These are phyloP conservation scores for Selene dorsalis DNA, from an alignment of 2,797 vertebrate species.

Conservation along the genomic window DNA sequence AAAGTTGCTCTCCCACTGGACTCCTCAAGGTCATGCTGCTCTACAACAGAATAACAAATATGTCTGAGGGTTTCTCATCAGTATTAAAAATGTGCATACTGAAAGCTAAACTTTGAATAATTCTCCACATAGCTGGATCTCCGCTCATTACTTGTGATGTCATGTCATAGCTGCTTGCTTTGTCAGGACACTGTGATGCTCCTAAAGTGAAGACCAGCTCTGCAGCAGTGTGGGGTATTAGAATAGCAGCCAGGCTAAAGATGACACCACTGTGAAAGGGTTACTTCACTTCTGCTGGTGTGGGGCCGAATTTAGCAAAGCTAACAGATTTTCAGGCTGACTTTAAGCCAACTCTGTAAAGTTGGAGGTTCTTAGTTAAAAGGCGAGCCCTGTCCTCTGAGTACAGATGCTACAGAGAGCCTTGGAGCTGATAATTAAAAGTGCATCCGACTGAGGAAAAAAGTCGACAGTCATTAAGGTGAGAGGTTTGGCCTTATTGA, in stretches of 20 bases:
- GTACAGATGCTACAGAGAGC: conserved; percentile 53
- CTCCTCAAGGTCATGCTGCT: conserved; percentile 59
- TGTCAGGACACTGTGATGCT: conserved; percentile 9
- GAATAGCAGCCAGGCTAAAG: conserved; percentile 20
- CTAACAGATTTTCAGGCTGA: conserved; percentile 48
- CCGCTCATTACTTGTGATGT: conserved; percentile 14
- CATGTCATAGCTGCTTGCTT: conserved; percentile 17
- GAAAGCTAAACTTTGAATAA: conserved; percentile 25
- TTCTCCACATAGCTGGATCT: conserved; percentile 24
- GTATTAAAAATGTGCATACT: conserved; percentile 25
- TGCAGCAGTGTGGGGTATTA: conserved; percentile 13
- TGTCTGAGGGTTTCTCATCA: conserved; percentile 37
- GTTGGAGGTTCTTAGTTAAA: conserved; percentile 66
- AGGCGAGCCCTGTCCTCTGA: conserved; percentile 50
- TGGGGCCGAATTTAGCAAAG: conserved; percentile 49
- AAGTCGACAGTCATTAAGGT: conserved; percentile 76
- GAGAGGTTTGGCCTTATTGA: conserved; percentile 63
- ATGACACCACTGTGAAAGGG: conserved; percentile 14
- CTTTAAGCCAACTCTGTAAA: conserved; percentile 61
- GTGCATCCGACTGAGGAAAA: conserved; percentile 71
- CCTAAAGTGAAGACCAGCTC: conserved; percentile 23
- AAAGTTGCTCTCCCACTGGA: conserved; percentile 21
- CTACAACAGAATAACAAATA: conserved; percentile 30
- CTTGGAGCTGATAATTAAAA: conserved; percentile 80
- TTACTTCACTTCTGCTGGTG: conserved; percentile 35